phyloP scores from a whole-genome alignment of 2,888 invertebrate species.

The Tubulanus polymorphus region DNA sequence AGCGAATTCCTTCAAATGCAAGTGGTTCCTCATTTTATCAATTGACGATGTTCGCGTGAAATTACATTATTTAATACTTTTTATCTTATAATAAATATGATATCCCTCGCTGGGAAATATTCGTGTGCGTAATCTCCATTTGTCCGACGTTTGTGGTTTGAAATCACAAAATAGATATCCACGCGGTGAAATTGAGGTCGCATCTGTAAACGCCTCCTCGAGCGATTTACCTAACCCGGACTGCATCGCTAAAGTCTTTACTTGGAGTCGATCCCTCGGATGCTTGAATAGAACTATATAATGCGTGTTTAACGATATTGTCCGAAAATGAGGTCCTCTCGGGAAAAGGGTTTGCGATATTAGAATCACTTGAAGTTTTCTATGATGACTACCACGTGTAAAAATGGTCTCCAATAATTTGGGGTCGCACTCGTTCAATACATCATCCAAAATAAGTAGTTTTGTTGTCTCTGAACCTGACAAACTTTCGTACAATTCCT shows the following conservation, averaged over 20 bases:
- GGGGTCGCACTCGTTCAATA: slow-evolving; percentile 3
- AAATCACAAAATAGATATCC: slow-evolving; percentile 14
- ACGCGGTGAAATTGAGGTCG: slow-evolving; percentile 5
- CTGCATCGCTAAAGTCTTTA: slow-evolving; percentile 11
- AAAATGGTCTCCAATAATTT: too few species aligned
- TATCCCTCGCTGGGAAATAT: slow-evolving; percentile 7
- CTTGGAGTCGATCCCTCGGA: slow-evolving; percentile 11
- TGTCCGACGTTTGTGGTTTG: slow-evolving; percentile 9
- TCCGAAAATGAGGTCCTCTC: slow-evolving; percentile 13
- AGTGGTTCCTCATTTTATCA: too few species aligned
- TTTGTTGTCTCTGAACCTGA: background rate
- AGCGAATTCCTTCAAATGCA: too few species aligned
- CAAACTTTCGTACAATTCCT: background rate
- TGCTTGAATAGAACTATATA: slow-evolving; percentile 15
- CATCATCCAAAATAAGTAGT: slow-evolving; percentile 9
- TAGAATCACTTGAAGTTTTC: slow-evolving; percentile 12
- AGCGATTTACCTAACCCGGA: slow-evolving; percentile 6
- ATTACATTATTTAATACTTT: too few species aligned
- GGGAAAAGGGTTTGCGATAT: slow-evolving; percentile 16
- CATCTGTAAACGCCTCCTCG: slow-evolving; percentile 14
- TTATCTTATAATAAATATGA: too few species aligned
- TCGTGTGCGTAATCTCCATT: slow-evolving; percentile 14
- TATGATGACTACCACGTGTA: slow-evolving; percentile 14
- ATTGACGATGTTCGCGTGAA: too few species aligned
- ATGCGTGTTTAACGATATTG: slow-evolving; percentile 13